A percentile compares a stretch with the other conserved stretches of the same genome.
Conservation (phyloP, 1,140 invertebrate genomes). For the Leptinotarsa texana region DNA sequence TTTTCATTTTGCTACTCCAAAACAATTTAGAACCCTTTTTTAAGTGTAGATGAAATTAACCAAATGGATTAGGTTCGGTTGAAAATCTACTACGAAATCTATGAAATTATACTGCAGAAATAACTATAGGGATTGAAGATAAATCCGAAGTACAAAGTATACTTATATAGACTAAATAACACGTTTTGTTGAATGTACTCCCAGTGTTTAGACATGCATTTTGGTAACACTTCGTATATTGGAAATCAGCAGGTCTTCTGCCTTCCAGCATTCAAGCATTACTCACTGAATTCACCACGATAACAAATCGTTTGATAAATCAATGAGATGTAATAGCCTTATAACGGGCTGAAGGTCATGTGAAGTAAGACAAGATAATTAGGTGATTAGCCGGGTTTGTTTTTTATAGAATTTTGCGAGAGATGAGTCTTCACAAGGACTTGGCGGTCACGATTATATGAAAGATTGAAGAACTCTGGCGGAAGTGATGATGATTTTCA, state of each 20-base stretch:
- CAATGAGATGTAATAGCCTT: conserved; percentile 15
- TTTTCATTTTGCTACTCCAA: no score
- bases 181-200: no score
- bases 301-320: conserved; percentile 16
- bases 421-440: conserved; percentile 17
- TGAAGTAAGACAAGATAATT: conserved; percentile 24
- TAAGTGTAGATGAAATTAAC: no score
- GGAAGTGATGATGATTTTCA: conserved; percentile 8
- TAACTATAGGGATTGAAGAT: no score
- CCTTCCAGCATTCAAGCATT: background rate
- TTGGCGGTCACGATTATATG: conserved; percentile 3
- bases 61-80: no score
- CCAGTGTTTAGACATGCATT: no score
- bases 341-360: conserved; percentile 28
- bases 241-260: background rate
- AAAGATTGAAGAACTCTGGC: background rate
- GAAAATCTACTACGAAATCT: no score
- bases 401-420: conserved; percentile 11
- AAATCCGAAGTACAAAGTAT: no score
- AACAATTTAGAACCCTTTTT: no score
- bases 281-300: background rate
- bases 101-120: no score
- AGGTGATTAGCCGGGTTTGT: conserved; percentile 14
- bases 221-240: background rate
- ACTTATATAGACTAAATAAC: no score